Evolutionary conservation across 2,113 vertebrate species (phyloP), one percentile per base, ranked within the genome.

Genomic region (Pelmatolapia mariae): DNA sequence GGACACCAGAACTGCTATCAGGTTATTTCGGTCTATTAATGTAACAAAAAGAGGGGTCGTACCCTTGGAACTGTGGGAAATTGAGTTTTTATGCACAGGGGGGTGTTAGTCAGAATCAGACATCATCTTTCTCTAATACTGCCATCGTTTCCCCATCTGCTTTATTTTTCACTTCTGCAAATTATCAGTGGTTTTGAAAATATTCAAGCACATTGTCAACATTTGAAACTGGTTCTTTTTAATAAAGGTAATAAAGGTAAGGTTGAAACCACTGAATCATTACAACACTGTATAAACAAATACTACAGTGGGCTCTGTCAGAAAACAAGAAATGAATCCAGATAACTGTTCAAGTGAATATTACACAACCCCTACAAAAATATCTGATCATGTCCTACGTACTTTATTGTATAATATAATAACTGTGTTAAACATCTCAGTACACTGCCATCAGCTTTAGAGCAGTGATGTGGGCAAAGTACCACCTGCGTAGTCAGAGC

Each of bases 31-130:
- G 76, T 89, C 84, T 82, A 87, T 93, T 91, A 92, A 43, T 31
- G 56, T 85, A 80, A 80, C 89, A 86, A 29, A 83, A 79, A 63
- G 83, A 83, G 56, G 11, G 68, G 18, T 85, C 7, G n/a, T 12
- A 54, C 87, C 87, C 82, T 71, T 87, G 89, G 86, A 89, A 94
- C 54, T 88, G 89, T 89, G 87, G 89, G 89, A 90, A 93, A 95
- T 92, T 84, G 71, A 92, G 91, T 91, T 94, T 81, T 87, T 80
- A 83, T 86, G 73, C 91, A 57, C 90, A 16, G 2, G 88, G 87
- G 87, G 88, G 24, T 50, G 33, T 33, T 24, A 53, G 78, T 91
- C 93, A 89, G 86, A 93, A 89, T 85, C 76, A 80, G 71, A 81
- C 84, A 87, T 50, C 24, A n/a, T 52, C 82, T 86, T 87, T 88